Percentiles rank a stretch among this genome's conserved stretches.
Conservation (phyloP, 2,888 invertebrate genomes). For the Macropis europaea region DNA sequence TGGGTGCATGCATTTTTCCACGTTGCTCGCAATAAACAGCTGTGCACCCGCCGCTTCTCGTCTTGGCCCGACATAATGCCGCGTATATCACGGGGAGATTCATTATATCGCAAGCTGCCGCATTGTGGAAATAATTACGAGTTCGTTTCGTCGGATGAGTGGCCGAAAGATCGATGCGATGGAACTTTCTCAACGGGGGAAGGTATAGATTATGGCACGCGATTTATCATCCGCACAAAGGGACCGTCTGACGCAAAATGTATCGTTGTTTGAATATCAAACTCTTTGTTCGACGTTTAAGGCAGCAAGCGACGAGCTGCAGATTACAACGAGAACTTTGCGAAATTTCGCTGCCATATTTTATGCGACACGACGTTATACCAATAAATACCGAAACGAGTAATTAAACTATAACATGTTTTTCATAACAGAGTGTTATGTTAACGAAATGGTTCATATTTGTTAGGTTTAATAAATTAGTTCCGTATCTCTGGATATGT, state of each 20-base stretch:
- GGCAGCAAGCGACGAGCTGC: neutral
- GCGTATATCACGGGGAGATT: neutral
- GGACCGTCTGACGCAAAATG: constrained; percentile 10
- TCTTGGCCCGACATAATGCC: neutral
- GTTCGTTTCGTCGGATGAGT: constrained; percentile 6
- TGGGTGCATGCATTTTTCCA: neutral
- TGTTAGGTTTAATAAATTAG: neutral
- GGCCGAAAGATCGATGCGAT: constrained; percentile 23
- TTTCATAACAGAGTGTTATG: too few relatives aligned
- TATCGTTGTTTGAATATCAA: constrained; percentile 29
- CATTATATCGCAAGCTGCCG: neutral
- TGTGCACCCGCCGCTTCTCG: neutral
- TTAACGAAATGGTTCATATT: too few relatives aligned
- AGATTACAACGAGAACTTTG: neutral
- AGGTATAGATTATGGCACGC: constrained; percentile 6
- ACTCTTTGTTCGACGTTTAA: constrained; percentile 16
- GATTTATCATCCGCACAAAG: constrained; percentile 31
- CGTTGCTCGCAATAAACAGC: neutral
- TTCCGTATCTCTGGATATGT: too few relatives aligned
- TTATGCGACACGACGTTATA: neutral
- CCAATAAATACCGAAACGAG: neutral
- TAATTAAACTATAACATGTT: neutral
- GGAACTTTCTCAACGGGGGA: constrained; percentile 15
- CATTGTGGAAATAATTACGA: constrained; percentile 6
- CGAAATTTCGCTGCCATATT: neutral